Evolutionary conservation across 2,888 invertebrate species (phyloP).

Genomic region (Leptogaster cylindrica): DNA sequence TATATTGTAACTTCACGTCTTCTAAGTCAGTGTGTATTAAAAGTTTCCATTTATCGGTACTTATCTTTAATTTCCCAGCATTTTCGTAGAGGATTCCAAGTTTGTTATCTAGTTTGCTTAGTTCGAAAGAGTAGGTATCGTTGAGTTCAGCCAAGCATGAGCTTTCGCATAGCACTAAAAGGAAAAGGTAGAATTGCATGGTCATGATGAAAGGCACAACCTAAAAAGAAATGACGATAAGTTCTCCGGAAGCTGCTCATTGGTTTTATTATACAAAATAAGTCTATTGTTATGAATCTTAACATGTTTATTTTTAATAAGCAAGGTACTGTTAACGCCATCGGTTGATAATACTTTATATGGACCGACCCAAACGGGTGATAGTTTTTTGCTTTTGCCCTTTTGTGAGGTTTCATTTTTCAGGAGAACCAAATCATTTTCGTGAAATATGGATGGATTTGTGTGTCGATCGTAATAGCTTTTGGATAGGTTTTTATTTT

Average conservation of each 20-base stretch:
- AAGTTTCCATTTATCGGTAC: slow-evolving; percentile 2
- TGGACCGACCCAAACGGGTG: neutral
- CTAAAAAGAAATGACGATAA: neutral
- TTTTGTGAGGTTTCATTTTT: neutral
- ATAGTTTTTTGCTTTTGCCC: neutral
- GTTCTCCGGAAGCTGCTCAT: neutral
- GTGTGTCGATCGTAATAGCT: too few species aligned
- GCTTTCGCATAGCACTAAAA: too few species aligned
- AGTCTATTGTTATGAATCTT: neutral
- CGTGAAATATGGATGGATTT: too few species aligned
- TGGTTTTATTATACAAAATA: neutral
- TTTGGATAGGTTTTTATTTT: too few species aligned
- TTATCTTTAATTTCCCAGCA: neutral
- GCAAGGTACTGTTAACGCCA: neutral
- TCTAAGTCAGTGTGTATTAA: neutral
- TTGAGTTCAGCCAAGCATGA: neutral
- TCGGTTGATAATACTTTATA: neutral
- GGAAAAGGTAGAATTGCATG: neutral
- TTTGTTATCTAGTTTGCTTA: neutral
- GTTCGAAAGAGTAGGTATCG: neutral
- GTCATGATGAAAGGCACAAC: neutral
- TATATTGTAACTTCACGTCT: neutral
- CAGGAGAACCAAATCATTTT: too few species aligned
- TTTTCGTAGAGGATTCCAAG: slow-evolving; percentile 1
- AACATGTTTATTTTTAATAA: neutral